These are phyloP conservation scores for Lepus oiostolus DNA, from an alignment of 2,797 vertebrate species.

Conservation along the genomic window DNA sequence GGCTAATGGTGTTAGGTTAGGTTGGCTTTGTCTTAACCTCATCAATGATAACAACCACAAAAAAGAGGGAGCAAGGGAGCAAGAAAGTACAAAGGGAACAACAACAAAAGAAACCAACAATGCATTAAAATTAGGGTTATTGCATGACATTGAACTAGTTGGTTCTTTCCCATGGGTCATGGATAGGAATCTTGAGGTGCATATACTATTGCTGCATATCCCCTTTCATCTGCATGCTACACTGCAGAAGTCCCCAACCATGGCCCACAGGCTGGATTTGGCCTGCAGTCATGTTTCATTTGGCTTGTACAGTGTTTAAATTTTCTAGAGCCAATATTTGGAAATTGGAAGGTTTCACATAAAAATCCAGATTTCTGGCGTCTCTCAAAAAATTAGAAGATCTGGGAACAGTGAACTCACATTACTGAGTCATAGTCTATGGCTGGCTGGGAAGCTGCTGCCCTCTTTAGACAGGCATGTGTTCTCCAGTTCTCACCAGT, in stretches of 20 bases:
- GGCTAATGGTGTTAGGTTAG: constrained; percentile 7
- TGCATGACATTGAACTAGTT: neutral
- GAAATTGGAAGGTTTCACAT: constrained; percentile 73
- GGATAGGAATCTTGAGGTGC: neutral
- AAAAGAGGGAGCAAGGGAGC: neutral
- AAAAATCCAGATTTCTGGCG: constrained; percentile 78
- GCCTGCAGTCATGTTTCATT: constrained; percentile 65
- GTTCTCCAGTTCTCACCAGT: neutral
- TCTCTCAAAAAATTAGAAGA: constrained; percentile 58
- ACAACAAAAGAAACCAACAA: neutral
- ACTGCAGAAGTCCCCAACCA: constrained; percentile 25
- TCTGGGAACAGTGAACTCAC: constrained; percentile 57
- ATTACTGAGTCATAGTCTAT: neutral
- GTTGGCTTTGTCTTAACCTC: neutral
- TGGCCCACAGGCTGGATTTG: constrained; percentile 53
- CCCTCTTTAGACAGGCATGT: neutral
- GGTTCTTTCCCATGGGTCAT: neutral
- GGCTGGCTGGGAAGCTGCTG: neutral
- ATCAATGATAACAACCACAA: neutral
- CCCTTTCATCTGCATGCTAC: neutral
- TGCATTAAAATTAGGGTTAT: neutral
- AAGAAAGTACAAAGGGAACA: neutral
- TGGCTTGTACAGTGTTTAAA: constrained; percentile 74
- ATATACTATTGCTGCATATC: neutral
- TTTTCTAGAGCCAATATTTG: constrained; percentile 69